Evolutionary conservation across 1,140 invertebrate genomes (phyloP).

Genomic region (Helicoverpa zea): DNA sequence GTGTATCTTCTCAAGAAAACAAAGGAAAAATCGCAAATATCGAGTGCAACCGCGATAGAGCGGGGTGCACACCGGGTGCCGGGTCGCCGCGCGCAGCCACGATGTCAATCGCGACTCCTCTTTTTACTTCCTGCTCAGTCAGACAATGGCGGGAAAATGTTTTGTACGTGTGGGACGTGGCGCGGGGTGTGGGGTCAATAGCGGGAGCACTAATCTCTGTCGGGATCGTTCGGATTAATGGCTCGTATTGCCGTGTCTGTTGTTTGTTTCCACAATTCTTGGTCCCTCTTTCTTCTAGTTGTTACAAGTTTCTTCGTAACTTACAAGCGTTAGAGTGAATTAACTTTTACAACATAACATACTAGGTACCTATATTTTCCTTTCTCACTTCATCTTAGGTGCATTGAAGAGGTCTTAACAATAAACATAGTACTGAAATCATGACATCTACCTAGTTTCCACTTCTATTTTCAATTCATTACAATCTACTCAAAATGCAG

Average conservation of each 20-base stretch:
- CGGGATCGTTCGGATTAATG: constrained; percentile 82
- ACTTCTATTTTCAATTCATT: too few relatives aligned
- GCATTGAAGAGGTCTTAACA: neutral
- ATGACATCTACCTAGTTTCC: too few relatives aligned
- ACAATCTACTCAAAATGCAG: too few relatives aligned
- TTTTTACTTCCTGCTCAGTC: constrained; percentile 76
- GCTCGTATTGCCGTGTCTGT: constrained; percentile 80
- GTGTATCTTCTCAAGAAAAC: constrained; percentile 61
- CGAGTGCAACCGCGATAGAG: constrained; percentile 47
- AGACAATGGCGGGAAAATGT: constrained; percentile 82
- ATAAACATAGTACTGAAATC: too few relatives aligned
- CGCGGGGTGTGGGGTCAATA: constrained; percentile 70
- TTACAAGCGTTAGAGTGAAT: constrained; percentile 53
- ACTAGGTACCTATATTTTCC: neutral
- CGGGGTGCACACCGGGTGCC: constrained; percentile 32
- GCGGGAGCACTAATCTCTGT: constrained; percentile 79
- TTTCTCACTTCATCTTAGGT: neutral
- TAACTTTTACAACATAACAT: constrained; percentile 8
- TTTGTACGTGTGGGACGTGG: constrained; percentile 71
- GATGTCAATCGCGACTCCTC: constrained; percentile 78
- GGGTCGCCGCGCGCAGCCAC: constrained; percentile 52
- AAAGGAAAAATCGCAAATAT: constrained; percentile 63
- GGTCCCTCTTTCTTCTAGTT: constrained; percentile 61
- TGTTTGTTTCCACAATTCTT: constrained; percentile 78
- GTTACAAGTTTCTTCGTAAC: constrained; percentile 73